Percentiles rank a stretch among this genome's conserved stretches.
phyloP scores from a whole-genome alignment of 2,113 vertebrate species.

The Chaetura pelagica region DNA sequence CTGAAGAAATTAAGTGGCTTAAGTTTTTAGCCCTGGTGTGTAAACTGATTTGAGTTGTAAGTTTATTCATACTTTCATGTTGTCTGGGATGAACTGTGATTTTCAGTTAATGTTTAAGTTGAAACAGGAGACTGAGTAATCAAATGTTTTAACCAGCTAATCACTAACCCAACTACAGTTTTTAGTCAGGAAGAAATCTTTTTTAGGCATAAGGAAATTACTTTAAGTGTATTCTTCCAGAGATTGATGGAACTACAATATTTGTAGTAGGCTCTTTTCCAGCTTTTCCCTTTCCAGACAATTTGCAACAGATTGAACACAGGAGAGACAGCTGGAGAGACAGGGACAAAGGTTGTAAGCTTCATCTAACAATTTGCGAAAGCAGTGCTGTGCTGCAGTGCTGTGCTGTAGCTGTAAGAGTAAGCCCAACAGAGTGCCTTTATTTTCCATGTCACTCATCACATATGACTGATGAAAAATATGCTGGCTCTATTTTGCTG shows the following conservation, averaged over 20 bases:
- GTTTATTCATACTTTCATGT: background rate
- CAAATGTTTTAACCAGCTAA: background rate
- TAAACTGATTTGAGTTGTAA: slow-evolving; percentile 67
- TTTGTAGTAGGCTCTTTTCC: background rate
- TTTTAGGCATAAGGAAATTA: background rate
- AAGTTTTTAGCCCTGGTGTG: slow-evolving; percentile 68
- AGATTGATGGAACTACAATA: background rate
- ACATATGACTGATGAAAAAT: background rate
- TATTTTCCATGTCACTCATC: background rate
- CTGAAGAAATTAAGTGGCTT: slow-evolving; percentile 63
- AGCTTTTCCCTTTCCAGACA: background rate
- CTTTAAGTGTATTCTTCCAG: background rate
- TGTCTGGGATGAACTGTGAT: background rate
- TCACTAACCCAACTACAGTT: background rate
- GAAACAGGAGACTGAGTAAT: background rate
- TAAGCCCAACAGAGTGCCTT: background rate
- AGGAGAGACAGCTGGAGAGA: background rate
- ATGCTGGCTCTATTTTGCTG: background rate
- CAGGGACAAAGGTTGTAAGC: background rate
- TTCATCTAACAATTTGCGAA: background rate
- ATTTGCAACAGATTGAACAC: background rate
- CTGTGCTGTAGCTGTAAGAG: background rate
- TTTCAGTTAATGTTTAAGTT: background rate
- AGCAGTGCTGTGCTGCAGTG: background rate
- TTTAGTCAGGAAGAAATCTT: background rate